These are phyloP conservation scores for Troides oblongomaculatus DNA, from an alignment of 2,888 invertebrate genomes.

Conservation along the genomic window DNA sequence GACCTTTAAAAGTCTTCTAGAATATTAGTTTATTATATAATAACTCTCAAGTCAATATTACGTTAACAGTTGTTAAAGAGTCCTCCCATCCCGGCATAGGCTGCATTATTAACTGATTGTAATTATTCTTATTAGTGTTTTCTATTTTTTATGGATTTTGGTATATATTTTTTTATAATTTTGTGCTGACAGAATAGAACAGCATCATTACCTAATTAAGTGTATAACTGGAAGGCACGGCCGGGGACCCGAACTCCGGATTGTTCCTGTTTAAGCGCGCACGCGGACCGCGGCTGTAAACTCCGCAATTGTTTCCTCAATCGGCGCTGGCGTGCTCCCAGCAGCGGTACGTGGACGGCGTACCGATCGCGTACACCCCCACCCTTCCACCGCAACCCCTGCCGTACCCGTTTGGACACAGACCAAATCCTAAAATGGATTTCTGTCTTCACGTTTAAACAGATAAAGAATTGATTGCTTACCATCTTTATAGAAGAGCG, in stretches of 20 bases:
- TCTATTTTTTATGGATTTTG: too few species aligned
- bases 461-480: slow-evolving; percentile 20
- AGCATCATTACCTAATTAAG: too few species aligned
- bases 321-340: slow-evolving; percentile 35
- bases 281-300: slow-evolving; percentile 24
- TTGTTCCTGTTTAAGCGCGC: slow-evolving; percentile 19
- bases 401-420: slow-evolving; percentile 18
- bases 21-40: too few species aligned
- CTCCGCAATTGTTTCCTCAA: slow-evolving; percentile 37
- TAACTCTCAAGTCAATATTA: too few species aligned
- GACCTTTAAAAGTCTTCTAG: too few species aligned
- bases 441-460: slow-evolving; percentile 15
- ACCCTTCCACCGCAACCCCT: background rate
- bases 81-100: too few species aligned
- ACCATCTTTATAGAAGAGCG: background rate
- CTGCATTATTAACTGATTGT: too few species aligned
- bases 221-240: too few species aligned
- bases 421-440: slow-evolving; percentile 28
- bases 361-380: slow-evolving; percentile 28
- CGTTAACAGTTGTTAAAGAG: too few species aligned
- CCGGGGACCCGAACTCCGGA: slow-evolving; percentile 3
- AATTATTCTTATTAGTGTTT: too few species aligned
- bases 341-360: slow-evolving; percentile 35
- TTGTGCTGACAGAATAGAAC: too few species aligned
- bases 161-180: too few species aligned